These are phyloP conservation scores for Hemicentrotus pulcherrimus DNA, from an alignment of 35 echinoderm and acorn worm genomes.

Conservation along the genomic window DNA sequence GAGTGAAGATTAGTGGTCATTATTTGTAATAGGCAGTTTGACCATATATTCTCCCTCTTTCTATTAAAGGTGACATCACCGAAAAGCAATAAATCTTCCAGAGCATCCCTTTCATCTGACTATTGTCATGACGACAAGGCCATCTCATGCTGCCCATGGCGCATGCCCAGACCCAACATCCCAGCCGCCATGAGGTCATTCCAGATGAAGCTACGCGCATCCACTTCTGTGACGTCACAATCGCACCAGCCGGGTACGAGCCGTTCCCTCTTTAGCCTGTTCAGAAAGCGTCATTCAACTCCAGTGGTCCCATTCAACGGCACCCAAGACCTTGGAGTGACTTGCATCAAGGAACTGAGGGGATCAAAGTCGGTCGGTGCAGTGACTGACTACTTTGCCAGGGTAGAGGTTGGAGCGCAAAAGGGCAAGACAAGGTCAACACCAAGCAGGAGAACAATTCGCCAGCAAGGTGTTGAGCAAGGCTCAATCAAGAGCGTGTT, in stretches of 20 bases:
- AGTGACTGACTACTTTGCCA: background rate
- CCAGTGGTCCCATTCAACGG: background rate
- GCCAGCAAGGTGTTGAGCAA: background rate
- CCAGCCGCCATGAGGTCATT: background rate
- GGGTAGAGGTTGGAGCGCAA: background rate
- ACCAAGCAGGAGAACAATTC: background rate
- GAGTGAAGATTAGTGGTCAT: background rate
- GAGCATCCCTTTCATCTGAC: background rate
- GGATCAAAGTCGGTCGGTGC: slow-evolving; percentile 23
- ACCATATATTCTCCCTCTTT: background rate
- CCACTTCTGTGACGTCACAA: slow-evolving; percentile 6
- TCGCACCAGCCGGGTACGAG: background rate
- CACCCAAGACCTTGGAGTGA: background rate
- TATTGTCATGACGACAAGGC: background rate
- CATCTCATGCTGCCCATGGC: slow-evolving; percentile 18
- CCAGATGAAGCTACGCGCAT: background rate
- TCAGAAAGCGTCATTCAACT: background rate
- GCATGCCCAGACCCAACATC: background rate
- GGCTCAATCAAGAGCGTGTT: background rate
- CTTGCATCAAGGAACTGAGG: background rate
- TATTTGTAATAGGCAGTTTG: background rate
- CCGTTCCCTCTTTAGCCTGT: background rate
- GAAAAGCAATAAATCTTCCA: background rate
- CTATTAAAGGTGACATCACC: background rate
- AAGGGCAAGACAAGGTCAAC: slow-evolving; percentile 4